phyloP scores from a whole-genome alignment of 2,797 vertebrate species.

The Parauchenoglanis punctatus region DNA sequence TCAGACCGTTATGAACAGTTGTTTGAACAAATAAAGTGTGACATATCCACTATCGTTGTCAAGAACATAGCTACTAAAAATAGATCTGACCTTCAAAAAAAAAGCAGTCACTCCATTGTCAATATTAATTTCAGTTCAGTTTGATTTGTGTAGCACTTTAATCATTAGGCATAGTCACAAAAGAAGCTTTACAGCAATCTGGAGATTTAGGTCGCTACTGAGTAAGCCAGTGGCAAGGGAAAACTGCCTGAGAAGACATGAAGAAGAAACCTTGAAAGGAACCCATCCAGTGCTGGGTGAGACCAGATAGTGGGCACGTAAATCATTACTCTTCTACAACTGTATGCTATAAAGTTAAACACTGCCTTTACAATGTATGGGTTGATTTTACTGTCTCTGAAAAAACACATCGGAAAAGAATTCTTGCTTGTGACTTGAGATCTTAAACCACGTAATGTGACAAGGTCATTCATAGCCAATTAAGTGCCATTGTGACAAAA shows the following conservation, averaged over 20 bases:
- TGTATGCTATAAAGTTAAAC: background rate
- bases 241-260: background rate
- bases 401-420: background rate
- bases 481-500: background rate
- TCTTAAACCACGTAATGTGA: background rate
- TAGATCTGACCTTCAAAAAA: conserved; percentile 15
- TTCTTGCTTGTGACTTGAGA: background rate
- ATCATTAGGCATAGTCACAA: too few species aligned
- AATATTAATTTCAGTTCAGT: conserved; percentile 65
- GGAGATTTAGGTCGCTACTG: background rate
- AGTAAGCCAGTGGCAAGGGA: background rate
- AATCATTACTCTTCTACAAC: background rate
- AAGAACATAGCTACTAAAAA: conserved; percentile 27
- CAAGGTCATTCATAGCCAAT: too few species aligned
- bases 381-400: background rate
- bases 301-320: background rate
- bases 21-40: conserved; percentile 37
- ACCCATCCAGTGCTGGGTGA: background rate
- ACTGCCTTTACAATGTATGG: background rate
- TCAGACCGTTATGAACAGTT: conserved; percentile 30
- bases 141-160: background rate
- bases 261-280: background rate
- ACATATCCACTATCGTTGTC: background rate
- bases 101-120: conserved; percentile 77
- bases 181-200: background rate